Evolutionary conservation across 2,888 invertebrate genomes (phyloP), one percentile per base, ranked within the genome.

Genomic region (Harpalus rubripes): DNA sequence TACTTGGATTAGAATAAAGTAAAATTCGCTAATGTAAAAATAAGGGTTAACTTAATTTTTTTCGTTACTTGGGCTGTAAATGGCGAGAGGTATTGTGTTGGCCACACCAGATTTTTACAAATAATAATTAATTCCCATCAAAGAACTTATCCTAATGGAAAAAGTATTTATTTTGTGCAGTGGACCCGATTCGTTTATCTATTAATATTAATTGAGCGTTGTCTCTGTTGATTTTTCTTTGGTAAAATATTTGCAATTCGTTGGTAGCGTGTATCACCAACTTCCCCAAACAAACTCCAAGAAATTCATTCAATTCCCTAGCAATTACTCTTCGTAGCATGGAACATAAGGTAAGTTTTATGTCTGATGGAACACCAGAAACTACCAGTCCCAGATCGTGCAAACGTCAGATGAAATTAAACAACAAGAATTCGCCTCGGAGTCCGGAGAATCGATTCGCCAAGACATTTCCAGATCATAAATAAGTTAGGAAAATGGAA

Each of bases 401-500:
- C 44, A 74, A 26, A 82, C 56, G 58, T 52, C 68, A 32, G 58
- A 82, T 82, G 72, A 82, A 82, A 82, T 82, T 82, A 82, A 72
- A 80, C 80, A 82, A 68, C 56, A 41, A 68, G 82, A 82, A 82
- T 68, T 68, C 68, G 41, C 32, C 18, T 26, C 5, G 10, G 18
- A 72, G 82, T 68, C 81, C 56, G 26, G 56, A 12, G 68, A 83
- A 83, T 83, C 83, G 83, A 83, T 83, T 74, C 76, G 59, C 59
- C 22, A 83, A 83, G 83, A 83, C 83, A 83, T 83, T 83, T 83
- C 58, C 74, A 59, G 83, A 61, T 83, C 76, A 74, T 83, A 83
- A 83, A 83, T 83, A 76, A 83, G 83, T 83, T 83, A 83, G 61
- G 39, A 76, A 83, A 74, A 83, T 83, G 83, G 83, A 83, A 83